Evolutionary conservation across 2,888 invertebrate species (phyloP).

Genomic region (Atherix ibis): DNA sequence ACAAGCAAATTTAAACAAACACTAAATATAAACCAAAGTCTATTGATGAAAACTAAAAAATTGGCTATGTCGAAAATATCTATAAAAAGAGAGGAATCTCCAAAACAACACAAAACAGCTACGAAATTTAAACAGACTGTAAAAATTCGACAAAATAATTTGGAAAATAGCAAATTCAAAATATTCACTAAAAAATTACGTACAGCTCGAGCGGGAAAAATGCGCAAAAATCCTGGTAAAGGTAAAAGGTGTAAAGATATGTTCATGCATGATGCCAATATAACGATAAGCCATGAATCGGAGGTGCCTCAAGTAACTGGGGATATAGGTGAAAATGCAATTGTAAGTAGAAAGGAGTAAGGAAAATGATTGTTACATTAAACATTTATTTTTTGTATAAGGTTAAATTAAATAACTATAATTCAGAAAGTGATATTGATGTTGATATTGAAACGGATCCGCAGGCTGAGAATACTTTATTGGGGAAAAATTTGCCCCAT

Average conservation of each 20-base stretch:
- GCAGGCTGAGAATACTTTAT: neutral
- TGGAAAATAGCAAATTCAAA: slow-evolving; percentile 5
- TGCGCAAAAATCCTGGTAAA: neutral
- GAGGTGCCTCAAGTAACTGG: too few species aligned
- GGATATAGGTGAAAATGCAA: too few species aligned
- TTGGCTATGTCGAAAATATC: neutral
- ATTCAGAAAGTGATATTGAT: slow-evolving; percentile 41
- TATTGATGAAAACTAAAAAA: slow-evolving; percentile 7
- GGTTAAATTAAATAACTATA: slow-evolving; percentile 22
- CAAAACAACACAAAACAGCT: neutral
- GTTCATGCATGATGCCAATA: slow-evolving; percentile 10
- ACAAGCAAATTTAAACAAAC: slow-evolving; percentile 14
- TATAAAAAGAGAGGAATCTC: neutral
- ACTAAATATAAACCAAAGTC: slow-evolving; percentile 9
- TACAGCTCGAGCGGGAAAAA: neutral
- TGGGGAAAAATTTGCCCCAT: too few species aligned
- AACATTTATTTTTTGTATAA: slow-evolving; percentile 6
- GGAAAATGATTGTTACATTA: too few species aligned
- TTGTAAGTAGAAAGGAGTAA: too few species aligned
- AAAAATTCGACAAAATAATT: slow-evolving; percentile 5
- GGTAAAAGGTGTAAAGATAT: neutral
- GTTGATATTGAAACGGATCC: slow-evolving; percentile 41
- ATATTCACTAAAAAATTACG: slow-evolving; percentile 1
- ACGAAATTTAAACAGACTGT: slow-evolving; percentile 9
- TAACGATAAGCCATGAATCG: slow-evolving; percentile 13